Evolutionary conservation across 2,113 vertebrate genomes (phyloP).

Genomic region (Sclerurus mexicanus): DNA sequence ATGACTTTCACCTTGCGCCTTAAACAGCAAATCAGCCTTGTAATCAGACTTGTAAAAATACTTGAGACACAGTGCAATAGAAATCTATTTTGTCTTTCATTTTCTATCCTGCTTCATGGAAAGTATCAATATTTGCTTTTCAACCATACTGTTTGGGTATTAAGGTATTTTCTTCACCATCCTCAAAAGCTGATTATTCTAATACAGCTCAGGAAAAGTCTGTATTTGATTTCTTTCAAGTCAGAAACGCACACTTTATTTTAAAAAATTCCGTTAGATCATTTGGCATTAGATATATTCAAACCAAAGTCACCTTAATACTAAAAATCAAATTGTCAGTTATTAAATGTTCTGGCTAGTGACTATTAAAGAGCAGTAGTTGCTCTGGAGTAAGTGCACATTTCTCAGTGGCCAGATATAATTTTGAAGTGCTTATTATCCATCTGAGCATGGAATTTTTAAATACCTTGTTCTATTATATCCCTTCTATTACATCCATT

Average conservation of each 20-base stretch:
- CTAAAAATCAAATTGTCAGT: slow-evolving; percentile 68
- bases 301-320: slow-evolving; percentile 76
- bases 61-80: not conserved
- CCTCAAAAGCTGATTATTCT: slow-evolving; percentile 61
- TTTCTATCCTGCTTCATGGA: slow-evolving; percentile 1
- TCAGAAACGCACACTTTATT: slow-evolving; percentile 4
- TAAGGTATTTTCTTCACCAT: slow-evolving; percentile 36
- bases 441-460: slow-evolving; percentile 75
- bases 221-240: slow-evolving; percentile 27
- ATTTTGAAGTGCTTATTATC: slow-evolving; percentile 70
- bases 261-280: not conserved
- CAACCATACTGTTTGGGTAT: not conserved
- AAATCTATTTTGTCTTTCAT: slow-evolving; percentile 17
- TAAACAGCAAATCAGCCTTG: not conserved
- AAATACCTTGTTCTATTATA: slow-evolving; percentile 75
- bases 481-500: slow-evolving; percentile 68
- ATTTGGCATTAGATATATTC: slow-evolving; percentile 43
- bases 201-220: slow-evolving; percentile 44
- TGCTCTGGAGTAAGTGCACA: slow-evolving; percentile 41
- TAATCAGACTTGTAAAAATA: slow-evolving; percentile 2
- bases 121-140: slow-evolving; percentile 47
- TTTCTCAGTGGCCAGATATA: slow-evolving; percentile 66
- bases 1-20: not conserved
- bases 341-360: slow-evolving; percentile 61
- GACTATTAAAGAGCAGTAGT: slow-evolving; percentile 59